Evolutionary conservation across 2,888 invertebrate species (phyloP).

Genomic region (Keiferia lycopersicella): DNA sequence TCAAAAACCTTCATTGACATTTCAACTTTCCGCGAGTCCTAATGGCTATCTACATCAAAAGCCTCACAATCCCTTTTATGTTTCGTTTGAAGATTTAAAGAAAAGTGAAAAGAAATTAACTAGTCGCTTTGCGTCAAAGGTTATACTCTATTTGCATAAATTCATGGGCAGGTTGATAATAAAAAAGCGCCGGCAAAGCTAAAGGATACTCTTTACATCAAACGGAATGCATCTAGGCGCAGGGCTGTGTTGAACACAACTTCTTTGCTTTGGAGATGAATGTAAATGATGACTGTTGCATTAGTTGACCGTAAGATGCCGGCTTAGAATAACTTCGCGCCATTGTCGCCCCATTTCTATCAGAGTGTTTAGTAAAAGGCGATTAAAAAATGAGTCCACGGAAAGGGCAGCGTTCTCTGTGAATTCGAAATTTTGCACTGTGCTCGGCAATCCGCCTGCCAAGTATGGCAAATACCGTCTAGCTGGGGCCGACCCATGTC

Average conservation of each 20-base stretch:
- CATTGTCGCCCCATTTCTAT: no score
- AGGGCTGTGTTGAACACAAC: conserved; percentile 47
- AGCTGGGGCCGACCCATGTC: no score
- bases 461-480: no score
- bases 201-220: conserved; percentile 70
- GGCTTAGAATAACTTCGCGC: no score
- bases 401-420: no score
- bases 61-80: conserved; percentile 12
- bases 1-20: not conserved
- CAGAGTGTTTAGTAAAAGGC: no score
- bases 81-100: conserved; percentile 16
- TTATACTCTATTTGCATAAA: conserved; percentile 46
- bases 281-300: no score
- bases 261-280: not conserved
- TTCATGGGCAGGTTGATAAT: conserved; percentile 61
- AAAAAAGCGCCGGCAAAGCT: conserved; percentile 58
- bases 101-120: conserved; percentile 26
- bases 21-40: conserved; percentile 6
- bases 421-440: no score
- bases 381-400: no score
- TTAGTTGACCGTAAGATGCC: no score
- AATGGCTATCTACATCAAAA: conserved; percentile 16
- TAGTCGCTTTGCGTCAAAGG: conserved; percentile 30
- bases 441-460: no score
- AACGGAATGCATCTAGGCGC: conserved; percentile 64